These are phyloP conservation scores for Ceratina calcarata DNA, from an alignment of 1,140 invertebrate species.

Conservation along the genomic window DNA sequence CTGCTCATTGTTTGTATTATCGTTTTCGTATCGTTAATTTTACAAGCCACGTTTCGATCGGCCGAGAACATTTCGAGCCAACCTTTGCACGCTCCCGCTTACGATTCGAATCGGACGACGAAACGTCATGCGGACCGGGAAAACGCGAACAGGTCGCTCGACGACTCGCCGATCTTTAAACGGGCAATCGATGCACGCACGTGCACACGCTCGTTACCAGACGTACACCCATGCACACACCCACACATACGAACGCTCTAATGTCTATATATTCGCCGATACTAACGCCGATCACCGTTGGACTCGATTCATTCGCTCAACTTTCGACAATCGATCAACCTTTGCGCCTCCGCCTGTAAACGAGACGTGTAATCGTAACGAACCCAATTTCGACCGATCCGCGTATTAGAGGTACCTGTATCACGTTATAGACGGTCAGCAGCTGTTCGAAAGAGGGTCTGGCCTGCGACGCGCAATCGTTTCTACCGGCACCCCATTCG, in stretches of 20 bases:
- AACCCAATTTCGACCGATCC: background rate
- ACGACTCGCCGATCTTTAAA: too few relatives aligned
- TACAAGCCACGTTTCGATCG: constrained; percentile 19
- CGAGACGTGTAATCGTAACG: background rate
- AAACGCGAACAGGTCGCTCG: too few relatives aligned
- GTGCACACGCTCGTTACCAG: too few relatives aligned
- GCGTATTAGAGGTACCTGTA: constrained; percentile 57
- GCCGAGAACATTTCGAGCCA: background rate
- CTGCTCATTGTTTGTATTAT: constrained; percentile 47
- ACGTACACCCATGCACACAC: too few relatives aligned
- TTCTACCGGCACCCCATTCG: constrained; percentile 34
- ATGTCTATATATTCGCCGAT: background rate
- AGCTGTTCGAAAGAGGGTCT: constrained; percentile 58
- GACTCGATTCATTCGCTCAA: constrained; percentile 53
- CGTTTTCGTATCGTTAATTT: constrained; percentile 30
- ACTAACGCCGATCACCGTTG: background rate
- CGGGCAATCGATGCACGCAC: too few relatives aligned
- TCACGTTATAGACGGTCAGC: constrained; percentile 62
- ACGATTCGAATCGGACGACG: too few relatives aligned
- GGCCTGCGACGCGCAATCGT: constrained; percentile 11
- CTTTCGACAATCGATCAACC: constrained; percentile 58
- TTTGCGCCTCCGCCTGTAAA: constrained; percentile 61
- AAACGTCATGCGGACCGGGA: too few relatives aligned
- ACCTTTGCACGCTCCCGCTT: background rate
- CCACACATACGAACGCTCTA: background rate